Evolutionary conservation across 1,140 invertebrate genomes (phyloP), one percentile per base, ranked within the genome.

Genomic region (Drosophila subpulchrella): DNA sequence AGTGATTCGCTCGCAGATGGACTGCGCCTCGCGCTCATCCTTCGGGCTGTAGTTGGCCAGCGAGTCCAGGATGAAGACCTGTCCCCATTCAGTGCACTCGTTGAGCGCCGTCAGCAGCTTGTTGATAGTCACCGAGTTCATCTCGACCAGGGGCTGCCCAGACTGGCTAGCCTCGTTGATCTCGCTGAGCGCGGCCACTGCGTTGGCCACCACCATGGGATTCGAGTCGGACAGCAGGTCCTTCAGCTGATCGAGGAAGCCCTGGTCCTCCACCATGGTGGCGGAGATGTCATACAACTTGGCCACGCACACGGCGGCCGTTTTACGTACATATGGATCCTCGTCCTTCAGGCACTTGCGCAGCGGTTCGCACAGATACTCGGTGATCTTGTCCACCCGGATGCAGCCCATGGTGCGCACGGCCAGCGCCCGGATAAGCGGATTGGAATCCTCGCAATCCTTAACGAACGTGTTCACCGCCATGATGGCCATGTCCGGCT

Each of bases 401-500:
- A 99, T 99, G 92, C 99, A 99, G 42, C 99, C 99, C 99, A 99
- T 99, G 12, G 99, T 99, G 46, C 99, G 95, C 41, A 99, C 99
- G 72, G 99, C 99, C 84, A 99, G 93, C 8, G 99, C 99, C 75
- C 99, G 95, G 91, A 99, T 99, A 88, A 99, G 93, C 11, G 99
- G 99, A 94, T 99, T 99, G 12, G 98, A 97, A 94, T 99, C 99
- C 94, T 99, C 99, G 94, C 99, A 99, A 93, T 99, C 99, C 97
- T 99, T 99, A 50, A 99, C 99, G 95, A 99, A 99, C 24, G 99
- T 99, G 94, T 99, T 99, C 34, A 99, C 99, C 39, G 99, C 99
- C 98, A 99, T 99, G 62, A 99, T 99, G 55, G 99, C 99, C 97
- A 99, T 98, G 92, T 99, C 99, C 10, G 99, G 99, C 93, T 99